phyloP scores from a whole-genome alignment of 2,113 vertebrate genomes.

The Piaya cayana region DNA sequence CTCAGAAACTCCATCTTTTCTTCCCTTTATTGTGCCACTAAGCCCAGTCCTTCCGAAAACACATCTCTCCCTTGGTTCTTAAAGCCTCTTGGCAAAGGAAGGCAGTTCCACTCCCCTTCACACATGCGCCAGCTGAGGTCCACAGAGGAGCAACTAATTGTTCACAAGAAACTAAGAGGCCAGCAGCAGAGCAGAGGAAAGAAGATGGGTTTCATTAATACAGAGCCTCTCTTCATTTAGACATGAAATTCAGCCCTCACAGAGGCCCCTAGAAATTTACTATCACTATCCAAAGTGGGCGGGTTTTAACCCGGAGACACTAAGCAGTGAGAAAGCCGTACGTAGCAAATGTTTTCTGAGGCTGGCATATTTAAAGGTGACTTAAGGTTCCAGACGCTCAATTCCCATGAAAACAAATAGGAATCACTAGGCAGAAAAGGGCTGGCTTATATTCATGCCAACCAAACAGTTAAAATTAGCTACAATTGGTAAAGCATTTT shows the following conservation, averaged over 20 bases:
- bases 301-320: neutral
- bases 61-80: neutral
- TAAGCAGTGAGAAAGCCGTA: neutral
- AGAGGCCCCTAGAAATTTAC: conserved; percentile 42
- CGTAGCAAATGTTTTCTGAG: neutral
- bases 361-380: conserved; percentile 37
- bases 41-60: neutral
- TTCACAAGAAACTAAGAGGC: neutral
- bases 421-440: conserved; percentile 34
- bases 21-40: neutral
- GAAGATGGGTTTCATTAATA: conserved; percentile 2
- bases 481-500: conserved; percentile 22
- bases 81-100: neutral
- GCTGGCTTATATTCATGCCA: conserved; percentile 4
- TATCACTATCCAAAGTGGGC: conserved; percentile 18
- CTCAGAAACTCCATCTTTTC: neutral
- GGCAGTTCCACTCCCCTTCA: neutral
- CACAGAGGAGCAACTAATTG: neutral
- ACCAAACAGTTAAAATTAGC: conserved; percentile 54
- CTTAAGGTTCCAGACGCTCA: conserved; percentile 29
- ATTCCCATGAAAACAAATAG: conserved; percentile 41
- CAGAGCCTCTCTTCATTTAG: neutral
- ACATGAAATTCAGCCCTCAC: conserved; percentile 18
- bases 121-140: neutral
- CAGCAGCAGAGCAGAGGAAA: neutral